Evolutionary conservation across 2,113 vertebrate species (phyloP), one percentile per base, ranked within the genome.

Genomic region (Trachemys scripta): DNA sequence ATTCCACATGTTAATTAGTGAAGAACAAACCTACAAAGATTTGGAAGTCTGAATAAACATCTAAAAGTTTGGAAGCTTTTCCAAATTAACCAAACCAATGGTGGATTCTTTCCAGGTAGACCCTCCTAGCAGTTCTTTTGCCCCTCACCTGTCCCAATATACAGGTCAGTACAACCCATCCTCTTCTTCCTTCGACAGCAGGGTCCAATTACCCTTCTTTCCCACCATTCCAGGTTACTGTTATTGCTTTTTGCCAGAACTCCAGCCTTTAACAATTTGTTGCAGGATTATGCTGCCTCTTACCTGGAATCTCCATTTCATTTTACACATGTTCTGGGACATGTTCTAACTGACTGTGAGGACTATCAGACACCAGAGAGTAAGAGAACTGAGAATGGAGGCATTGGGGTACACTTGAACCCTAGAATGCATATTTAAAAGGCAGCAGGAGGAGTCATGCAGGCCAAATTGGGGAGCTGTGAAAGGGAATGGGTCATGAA

Each of bases 401-500:
- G 24, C 7, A 88, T 38, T 3, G 8, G 90, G 29, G 29, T 8
- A 80, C n/a, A 45, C 20, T 53, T 20, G 1, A 80, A 13, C 11
- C 38, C 20, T 62, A 91, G 51, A 92, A 91, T 4, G 16, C 45
- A 88, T 65, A 65, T n/a, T 69, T 69, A 69, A 69, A 87, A 0
- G 24, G 47, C 85, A 89, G 76, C 2, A 51, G 81, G 59, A 89
- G 84, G 24, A 84, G 11, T 1, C 22, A 62, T 35, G 7, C 45
- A 65, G 93, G 90, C 6, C 35, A 35, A 82, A 19, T 2, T 5
- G 8, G 24, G 6, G 29, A 6, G 13, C 38, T 56, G 11, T 91
- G 27, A 93, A 94, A 91, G 91, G 24, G 93, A 45, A 59, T 80
- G 91, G 59, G 45, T 65, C 20, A 59, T 19, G 16, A 87, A 91